A percentile compares a stretch with the other conserved stretches of the same genome.
Conservation (phyloP, 2,797 vertebrate species). For the Sebastes iracundus region DNA sequence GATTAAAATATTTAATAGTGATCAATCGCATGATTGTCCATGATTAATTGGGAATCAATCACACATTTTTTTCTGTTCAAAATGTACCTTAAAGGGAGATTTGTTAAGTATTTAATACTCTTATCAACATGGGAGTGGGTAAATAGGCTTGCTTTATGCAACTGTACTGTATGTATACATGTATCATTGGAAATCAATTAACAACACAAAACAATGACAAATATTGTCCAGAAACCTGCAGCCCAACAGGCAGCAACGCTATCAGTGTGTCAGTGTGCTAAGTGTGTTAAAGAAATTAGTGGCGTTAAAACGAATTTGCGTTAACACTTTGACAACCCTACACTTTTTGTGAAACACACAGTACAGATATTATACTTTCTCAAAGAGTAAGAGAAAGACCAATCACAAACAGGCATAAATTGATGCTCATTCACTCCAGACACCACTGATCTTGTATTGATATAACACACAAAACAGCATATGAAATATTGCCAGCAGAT, state of each 20-base stretch:
- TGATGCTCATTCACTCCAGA: not conserved
- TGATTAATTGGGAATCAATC: not conserved
- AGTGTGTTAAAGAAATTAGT: not conserved
- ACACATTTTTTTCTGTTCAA: not conserved
- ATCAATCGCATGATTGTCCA: not conserved
- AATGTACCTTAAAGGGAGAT: no score
- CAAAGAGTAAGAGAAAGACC: not conserved
- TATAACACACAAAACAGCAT: not conserved
- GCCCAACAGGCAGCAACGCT: no score
- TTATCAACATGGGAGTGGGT: no score
- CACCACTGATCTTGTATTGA: not conserved
- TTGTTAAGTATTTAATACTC: no score
- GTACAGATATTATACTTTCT: not conserved
- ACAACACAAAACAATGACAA: no score
- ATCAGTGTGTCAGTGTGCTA: no score
- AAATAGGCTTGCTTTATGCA: no score
- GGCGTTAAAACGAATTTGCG: not conserved
- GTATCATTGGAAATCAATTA: no score
- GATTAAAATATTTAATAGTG: not conserved
- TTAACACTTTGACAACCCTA: not conserved
- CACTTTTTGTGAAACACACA: not conserved
- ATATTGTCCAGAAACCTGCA: no score
- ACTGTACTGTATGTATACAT: no score
- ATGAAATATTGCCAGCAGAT: not conserved
- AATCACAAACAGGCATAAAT: not conserved